These are phyloP conservation scores for Myathropa florea DNA, from an alignment of 2,888 invertebrate species.

Conservation along the genomic window DNA sequence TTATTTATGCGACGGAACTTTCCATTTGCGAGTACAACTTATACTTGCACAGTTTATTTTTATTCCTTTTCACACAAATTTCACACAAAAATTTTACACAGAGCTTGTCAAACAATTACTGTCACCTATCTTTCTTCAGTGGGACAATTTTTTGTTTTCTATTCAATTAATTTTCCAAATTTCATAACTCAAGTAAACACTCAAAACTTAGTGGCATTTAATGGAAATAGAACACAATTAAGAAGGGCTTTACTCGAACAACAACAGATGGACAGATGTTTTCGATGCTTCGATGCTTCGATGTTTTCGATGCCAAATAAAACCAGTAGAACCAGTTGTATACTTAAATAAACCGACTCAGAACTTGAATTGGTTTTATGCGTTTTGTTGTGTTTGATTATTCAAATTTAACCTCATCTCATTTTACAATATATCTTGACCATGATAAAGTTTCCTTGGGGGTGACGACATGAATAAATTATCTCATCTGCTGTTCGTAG, in stretches of 20 bases:
- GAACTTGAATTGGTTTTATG: background rate
- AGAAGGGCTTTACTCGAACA: background rate
- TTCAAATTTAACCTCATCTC: background rate
- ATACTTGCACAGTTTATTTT: too few species aligned
- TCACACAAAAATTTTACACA: too few species aligned
- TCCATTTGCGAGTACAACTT: too few species aligned
- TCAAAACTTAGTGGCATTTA: background rate
- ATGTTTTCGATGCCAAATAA: too few species aligned
- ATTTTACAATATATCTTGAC: background rate
- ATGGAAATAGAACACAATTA: background rate
- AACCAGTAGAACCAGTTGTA: background rate
- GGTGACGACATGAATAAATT: constrained; percentile 7
- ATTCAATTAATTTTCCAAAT: background rate
- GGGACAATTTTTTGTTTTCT: too few species aligned
- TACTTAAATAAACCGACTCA: background rate
- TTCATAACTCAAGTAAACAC: background rate
- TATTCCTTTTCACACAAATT: too few species aligned
- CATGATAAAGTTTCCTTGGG: background rate
- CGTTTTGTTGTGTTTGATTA: background rate
- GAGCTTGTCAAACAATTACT: too few species aligned
- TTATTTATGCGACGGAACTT: too few species aligned
- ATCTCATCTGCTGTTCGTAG: background rate
- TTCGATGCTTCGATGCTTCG: background rate
- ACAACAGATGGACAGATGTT: background rate
- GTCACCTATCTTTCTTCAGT: background rate